Conservation (phyloP, 1,140 invertebrate genomes). For the Tachypleus tridentatus region DNA sequence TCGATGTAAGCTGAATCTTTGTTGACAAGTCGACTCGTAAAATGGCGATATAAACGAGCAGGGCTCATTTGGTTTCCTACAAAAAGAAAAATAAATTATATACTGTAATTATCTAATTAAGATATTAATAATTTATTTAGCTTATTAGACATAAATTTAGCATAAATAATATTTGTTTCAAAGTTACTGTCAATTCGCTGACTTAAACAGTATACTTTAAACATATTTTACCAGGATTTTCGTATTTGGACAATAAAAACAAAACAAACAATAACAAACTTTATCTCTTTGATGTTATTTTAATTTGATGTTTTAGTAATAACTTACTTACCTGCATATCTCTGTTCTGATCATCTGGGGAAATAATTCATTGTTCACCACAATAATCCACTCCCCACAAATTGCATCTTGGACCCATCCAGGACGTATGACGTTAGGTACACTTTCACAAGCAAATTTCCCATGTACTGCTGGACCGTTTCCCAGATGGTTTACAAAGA, state of each 20-base stretch:
- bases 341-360: constrained; percentile 33
- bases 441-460: constrained; percentile 35
- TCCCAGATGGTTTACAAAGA: constrained; percentile 10
- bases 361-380: constrained; percentile 33
- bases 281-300: not conserved
- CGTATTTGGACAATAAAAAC: too few species aligned
- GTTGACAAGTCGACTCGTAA: constrained; percentile 33
- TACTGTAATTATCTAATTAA: too few species aligned
- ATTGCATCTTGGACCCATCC: constrained; percentile 35
- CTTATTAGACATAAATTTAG: too few species aligned
- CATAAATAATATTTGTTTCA: too few species aligned
- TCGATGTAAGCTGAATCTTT: constrained; percentile 32
- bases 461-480: constrained; percentile 22
- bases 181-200: too few species aligned
- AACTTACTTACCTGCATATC: constrained; percentile 31
- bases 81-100: not conserved
- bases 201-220: too few species aligned
- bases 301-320: not conserved
- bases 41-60: constrained; percentile 36
- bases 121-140: too few species aligned
- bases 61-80: constrained; percentile 29
- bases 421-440: constrained; percentile 31
- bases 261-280: too few species aligned
- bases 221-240: too few species aligned
- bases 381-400: constrained; percentile 33